Base-by-base conservation (phyloP, 2,888 invertebrate species). In the Drosophila algonquin region DNA sequence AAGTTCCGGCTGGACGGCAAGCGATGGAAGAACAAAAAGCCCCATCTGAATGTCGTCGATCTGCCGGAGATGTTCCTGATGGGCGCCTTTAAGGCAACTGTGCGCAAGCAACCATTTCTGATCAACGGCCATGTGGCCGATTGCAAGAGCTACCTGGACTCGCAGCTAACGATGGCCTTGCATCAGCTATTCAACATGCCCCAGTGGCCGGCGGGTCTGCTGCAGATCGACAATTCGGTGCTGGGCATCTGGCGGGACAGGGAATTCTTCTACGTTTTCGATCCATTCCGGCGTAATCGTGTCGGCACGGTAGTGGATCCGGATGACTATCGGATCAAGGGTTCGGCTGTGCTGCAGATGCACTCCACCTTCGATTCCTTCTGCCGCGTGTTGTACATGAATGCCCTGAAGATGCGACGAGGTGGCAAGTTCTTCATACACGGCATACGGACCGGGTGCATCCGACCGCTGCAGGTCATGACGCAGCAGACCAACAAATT, bases 231-330 rank as follows among this genome's bases (percentile, higher is more conserved):
- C 74, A 94, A 93, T 67, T 93, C 93, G 44, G 89, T 93, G n/a
- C 70, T 95, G 32, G 95, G 93, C 0, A 82, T 95, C 12, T 95
- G 95, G 95, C 93, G 93, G 21, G 95, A 95, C 83, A 93, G 93
- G 40, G 94, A 94, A 47, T 94, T 94, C 93, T 94, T 91, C 83
- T 95, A 94, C 82, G 92, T 94, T 27, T 95, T 95, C 73, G 95
- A 95, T 91, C 94, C 95, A 0, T 95, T 95, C 78, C 93, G 94
- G 5, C 93, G 95, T 2, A 94, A 94, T 12, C 92, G 90, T 9
- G 94, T 94, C 52, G 95, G 94, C 0, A 77, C 91, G 65, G 92
- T 93, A 30, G 92, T 94, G 1, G 89, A 93, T 67, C 93, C 93
- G 60, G 91, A 91, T 27, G 91, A 90, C 51, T 90, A 84, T 56